Conservation (phyloP, 2,797 vertebrate genomes). For the Ptychobarbus kaznakovi region DNA sequence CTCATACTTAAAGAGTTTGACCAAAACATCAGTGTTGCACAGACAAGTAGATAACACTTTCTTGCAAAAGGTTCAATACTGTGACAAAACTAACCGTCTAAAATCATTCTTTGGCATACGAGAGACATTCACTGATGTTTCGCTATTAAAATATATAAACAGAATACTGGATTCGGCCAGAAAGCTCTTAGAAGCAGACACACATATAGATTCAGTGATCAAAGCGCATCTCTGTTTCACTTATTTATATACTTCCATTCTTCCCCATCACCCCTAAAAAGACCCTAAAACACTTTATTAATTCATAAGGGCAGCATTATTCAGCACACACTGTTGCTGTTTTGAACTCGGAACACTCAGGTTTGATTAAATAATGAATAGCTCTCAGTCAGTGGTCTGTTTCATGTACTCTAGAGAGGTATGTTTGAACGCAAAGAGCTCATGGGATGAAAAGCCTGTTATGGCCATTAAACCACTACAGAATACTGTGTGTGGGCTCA, state of each 20-base stretch:
- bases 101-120: neutral
- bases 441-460: constrained; percentile 5
- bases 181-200: constrained; percentile 12
- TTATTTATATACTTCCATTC: constrained; percentile 70
- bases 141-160: neutral
- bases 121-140: constrained; percentile 13
- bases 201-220: neutral
- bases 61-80: neutral
- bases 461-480: neutral
- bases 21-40: neutral
- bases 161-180: neutral
- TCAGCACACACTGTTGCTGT: constrained; percentile 49
- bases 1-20: neutral
- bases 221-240: constrained; percentile 55
- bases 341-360: constrained; percentile 58
- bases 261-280: constrained; percentile 45
- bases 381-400: constrained; percentile 39
- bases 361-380: constrained; percentile 70
- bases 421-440: constrained; percentile 49
- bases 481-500: neutral
- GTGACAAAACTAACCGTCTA: neutral
- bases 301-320: constrained; percentile 65
- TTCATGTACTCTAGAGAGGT: constrained; percentile 26
- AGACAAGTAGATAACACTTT: neutral
- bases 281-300: constrained; percentile 61